Percentiles rank a stretch among this genome's conserved stretches.
These are phyloP conservation scores for Saccopteryx bilineata DNA, from an alignment of 2,113 vertebrate species.

Conservation along the genomic window DNA sequence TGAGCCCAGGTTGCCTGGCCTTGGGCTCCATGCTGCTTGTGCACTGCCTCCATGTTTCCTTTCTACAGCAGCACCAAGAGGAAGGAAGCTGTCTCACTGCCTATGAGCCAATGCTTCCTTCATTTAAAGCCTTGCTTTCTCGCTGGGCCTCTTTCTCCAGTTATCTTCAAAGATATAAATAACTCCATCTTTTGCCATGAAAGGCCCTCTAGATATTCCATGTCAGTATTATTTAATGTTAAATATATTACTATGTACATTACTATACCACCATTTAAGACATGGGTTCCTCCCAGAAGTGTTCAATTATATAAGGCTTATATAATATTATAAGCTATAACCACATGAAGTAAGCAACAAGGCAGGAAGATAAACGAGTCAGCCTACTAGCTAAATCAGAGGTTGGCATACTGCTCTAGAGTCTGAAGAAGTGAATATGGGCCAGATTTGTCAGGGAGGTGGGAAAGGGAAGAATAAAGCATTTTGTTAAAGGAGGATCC, in stretches of 20 bases:
- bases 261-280: background rate
- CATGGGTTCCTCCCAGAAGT: background rate
- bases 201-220: background rate
- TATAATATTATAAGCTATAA: background rate
- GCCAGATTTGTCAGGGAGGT: background rate
- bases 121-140: background rate
- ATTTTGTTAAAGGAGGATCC: background rate
- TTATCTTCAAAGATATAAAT: background rate
- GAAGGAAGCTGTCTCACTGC: background rate
- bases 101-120: background rate
- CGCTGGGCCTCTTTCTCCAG: background rate
- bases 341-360: background rate
- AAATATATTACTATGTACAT: background rate
- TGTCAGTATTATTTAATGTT: background rate
- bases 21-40: rapidly evolving
- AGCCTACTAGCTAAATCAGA: background rate
- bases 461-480: background rate
- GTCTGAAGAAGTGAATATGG: background rate
- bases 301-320: background rate
- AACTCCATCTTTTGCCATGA: background rate
- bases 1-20: background rate
- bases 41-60: background rate
- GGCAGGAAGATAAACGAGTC: background rate
- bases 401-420: background rate
- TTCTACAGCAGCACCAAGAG: background rate